phyloP scores from a whole-genome alignment of 2,797 vertebrate genomes.

The Austrolebias charrua region DNA sequence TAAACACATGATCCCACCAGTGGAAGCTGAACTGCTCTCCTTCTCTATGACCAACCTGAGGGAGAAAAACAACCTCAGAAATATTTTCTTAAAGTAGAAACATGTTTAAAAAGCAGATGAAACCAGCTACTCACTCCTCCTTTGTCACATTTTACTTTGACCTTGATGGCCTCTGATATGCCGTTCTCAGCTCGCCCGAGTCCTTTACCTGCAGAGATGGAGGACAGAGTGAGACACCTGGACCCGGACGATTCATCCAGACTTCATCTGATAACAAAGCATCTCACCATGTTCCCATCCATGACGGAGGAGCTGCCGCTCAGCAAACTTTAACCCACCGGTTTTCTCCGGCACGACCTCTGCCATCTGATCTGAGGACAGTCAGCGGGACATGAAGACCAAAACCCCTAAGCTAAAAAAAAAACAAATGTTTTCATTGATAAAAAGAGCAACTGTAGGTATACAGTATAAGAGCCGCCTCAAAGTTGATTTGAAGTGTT shows the following conservation, averaged over 20 bases:
- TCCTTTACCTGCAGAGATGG: conserved; percentile 82
- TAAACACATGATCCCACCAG: conserved; percentile 97
- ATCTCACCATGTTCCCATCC: conserved; percentile 79
- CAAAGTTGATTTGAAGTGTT: no score
- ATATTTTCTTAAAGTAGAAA: no score
- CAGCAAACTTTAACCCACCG: conserved; percentile 74
- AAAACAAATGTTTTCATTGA: no score
- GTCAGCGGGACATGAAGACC: background rate
- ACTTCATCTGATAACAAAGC: no score
- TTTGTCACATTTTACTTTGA: conserved; percentile 89
- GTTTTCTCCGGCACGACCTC: conserved; percentile 60
- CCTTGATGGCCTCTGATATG: conserved; percentile 86
- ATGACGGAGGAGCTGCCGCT: conserved; percentile 76
- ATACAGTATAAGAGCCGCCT: no score
- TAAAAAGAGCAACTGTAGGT: no score
- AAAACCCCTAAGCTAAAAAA: no score
- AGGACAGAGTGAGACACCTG: background rate
- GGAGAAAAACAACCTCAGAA: background rate
- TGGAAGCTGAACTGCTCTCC: conserved; percentile 91
- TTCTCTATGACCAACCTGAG: conserved; percentile 84
- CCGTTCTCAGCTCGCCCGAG: conserved; percentile 86
- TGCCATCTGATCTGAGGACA: conserved; percentile 58
- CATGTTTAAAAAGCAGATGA: background rate
- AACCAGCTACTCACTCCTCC: conserved; percentile 82
- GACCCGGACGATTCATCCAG: accelerated